Conservation (phyloP, 2,888 invertebrate species). For the Campoplex nolae region DNA sequence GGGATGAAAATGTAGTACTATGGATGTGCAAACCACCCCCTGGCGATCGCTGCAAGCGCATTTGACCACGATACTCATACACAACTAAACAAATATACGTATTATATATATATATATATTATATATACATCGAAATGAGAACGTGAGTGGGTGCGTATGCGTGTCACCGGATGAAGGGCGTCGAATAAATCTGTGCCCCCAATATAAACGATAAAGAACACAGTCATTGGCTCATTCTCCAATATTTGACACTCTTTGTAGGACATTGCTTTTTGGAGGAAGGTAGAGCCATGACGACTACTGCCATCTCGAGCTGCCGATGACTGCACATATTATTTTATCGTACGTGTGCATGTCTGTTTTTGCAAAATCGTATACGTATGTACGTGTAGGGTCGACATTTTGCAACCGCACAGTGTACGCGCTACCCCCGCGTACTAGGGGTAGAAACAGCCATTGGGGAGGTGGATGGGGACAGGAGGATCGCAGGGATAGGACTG, state of each 20-base stretch:
- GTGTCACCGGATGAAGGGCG: conserved; percentile 11
- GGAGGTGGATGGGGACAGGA: not conserved
- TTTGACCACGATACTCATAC: conserved; percentile 27
- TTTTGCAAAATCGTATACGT: conserved; percentile 13
- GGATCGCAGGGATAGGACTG: conserved; percentile 35
- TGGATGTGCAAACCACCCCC: conserved; percentile 52
- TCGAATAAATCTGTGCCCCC: conserved; percentile 49
- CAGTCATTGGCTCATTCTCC: conserved; percentile 16
- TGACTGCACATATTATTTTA: conserved; percentile 12
- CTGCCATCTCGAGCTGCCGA: conserved; percentile 5
- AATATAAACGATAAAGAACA: not conserved
- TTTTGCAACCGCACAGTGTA: conserved; percentile 52
- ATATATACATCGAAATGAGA: not conserved
- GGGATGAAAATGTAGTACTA: conserved; percentile 31
- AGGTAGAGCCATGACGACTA: not conserved
- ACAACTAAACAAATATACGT: not conserved
- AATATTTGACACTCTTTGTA: conserved; percentile 5
- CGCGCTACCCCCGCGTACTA: conserved; percentile 22
- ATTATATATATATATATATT: too few species aligned
- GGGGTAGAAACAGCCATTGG: conserved; percentile 32
- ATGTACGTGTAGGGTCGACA: conserved; percentile 47
- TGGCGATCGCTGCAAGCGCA: conserved; percentile 46
- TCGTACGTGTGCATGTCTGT: not conserved
- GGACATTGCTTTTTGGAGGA: not conserved
- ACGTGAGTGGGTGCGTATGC: not conserved